Conservation (phyloP, 2,888 invertebrate species). For the Pterostichus madidus region DNA sequence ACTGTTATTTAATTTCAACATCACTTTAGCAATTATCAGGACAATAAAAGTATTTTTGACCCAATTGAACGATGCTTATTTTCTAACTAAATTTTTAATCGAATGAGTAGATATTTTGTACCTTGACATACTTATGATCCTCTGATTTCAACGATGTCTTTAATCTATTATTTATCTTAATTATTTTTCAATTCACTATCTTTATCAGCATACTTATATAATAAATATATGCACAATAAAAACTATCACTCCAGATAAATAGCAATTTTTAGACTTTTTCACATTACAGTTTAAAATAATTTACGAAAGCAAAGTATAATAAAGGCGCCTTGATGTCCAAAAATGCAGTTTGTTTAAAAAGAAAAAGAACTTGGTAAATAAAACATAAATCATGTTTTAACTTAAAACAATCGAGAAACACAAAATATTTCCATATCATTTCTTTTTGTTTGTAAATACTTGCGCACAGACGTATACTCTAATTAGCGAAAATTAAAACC, state of each 20-base stretch:
- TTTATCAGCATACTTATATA: not conserved
- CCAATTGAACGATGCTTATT: conserved; percentile 33
- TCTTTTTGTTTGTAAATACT: conserved; percentile 45
- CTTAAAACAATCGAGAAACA: no score
- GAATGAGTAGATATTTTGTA: conserved; percentile 9
- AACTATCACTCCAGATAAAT: no score
- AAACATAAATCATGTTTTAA: not conserved
- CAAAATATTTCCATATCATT: no score
- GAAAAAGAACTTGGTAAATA: no score
- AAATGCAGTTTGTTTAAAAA: no score
- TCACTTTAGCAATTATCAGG: conserved; percentile 5
- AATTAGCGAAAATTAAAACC: conserved; percentile 60
- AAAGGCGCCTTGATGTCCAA: no score
- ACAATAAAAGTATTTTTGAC: conserved; percentile 32
- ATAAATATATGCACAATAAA: no score
- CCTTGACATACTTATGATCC: conserved; percentile 40
- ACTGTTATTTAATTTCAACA: conserved; percentile 6
- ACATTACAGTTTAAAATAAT: no score
- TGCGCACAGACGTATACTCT: conserved; percentile 45
- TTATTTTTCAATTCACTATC: conserved; percentile 2
- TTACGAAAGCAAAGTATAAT: no score
- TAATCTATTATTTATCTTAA: conserved; percentile 40
- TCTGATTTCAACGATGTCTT: conserved; percentile 20
- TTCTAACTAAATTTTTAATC: conserved; percentile 4
- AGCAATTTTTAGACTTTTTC: no score